Base-by-base conservation (phyloP, 2,113 vertebrate genomes). In the Pogona vitticeps region DNA sequence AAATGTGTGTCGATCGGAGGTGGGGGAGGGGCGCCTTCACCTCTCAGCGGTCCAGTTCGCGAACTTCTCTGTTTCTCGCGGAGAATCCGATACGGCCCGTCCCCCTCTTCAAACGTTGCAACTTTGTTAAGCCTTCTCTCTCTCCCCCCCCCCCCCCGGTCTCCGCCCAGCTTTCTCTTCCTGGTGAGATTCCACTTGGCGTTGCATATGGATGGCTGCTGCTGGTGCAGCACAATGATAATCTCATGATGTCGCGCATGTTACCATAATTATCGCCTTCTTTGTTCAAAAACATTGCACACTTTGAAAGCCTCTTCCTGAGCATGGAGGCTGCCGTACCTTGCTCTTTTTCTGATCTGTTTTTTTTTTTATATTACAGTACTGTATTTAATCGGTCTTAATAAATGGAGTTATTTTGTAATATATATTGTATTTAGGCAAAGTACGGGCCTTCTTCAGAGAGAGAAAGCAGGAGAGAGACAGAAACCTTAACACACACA, bases 231-330 rank as follows among this genome's bases (percentile, higher is more conserved):
- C 75, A 71, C 46, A 52, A 71, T 71, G 52, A 77, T 67, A 80
- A 26, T 42, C 83, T 76, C 71, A 15, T 81, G 88, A 81, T 76
- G 88, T 76, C 88, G 28, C 12, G 75, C 70, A 80, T 21, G 59
- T 73, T 76, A 59, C 88, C 78, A 70, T 81, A 85, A 85, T 88
- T 85, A 81, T 4, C 76, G 83, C 46, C 71, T 76, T 88, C 88
- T 88, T 88, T 85, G 88, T 88, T 88, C 78, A 76, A 31, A 65
- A 85, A 76, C 33, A 76, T 68, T 75, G 52, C 70, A 88, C 36
- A 68, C 71, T 88, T 88, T 12, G 56, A n/a, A 76, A 84, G 67
- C 76, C 46, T n/a, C 85, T 68, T n/a, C 80, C 71, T 68, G 63
- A n/a, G 28, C 7, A 33, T 58, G 70, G 75, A 81, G 59, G 26